Percentiles rank a stretch among this genome's conserved stretches.
Evolutionary conservation across 2,113 vertebrate genomes (phyloP).

Genomic region (Macquaria australasica): DNA sequence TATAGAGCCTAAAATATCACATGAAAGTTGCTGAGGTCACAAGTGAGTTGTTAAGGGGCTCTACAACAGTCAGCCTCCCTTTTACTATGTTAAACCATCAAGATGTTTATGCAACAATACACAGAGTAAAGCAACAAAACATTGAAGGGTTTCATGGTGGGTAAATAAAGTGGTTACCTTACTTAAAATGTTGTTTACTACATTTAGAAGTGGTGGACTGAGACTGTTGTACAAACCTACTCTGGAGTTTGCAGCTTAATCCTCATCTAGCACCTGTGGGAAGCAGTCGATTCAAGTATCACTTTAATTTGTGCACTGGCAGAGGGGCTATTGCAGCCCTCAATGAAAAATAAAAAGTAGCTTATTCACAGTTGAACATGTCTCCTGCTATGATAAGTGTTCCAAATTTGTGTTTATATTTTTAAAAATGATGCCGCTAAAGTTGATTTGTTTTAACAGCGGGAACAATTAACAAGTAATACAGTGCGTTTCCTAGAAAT

Average conservation of each 20-base stretch:
- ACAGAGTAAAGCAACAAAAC: not conserved
- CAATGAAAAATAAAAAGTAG: slow-evolving; percentile 22
- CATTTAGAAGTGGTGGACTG: not conserved
- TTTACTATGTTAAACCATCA: slow-evolving; percentile 6
- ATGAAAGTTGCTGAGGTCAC: slow-evolving; percentile 24
- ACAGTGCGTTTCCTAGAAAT: not conserved
- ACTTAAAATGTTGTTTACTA: slow-evolving; percentile 10
- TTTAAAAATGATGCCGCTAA: slow-evolving; percentile 16
- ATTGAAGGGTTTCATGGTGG: not conserved
- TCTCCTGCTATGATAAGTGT: slow-evolving; percentile 25
- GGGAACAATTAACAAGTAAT: slow-evolving; percentile 7
- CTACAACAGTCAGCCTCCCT: not conserved
- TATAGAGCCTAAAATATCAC: slow-evolving; percentile 3
- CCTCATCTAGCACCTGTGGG: slow-evolving; percentile 12
- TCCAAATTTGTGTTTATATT: slow-evolving; percentile 32
- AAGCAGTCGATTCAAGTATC: slow-evolving; percentile 19
- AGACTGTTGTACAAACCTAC: not conserved
- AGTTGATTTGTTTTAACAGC: slow-evolving; percentile 12
- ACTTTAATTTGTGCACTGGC: slow-evolving; percentile 32
- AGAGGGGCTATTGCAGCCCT: slow-evolving; percentile 12
- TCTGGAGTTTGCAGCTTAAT: slow-evolving; percentile 13
- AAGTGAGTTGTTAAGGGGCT: not conserved
- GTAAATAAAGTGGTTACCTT: not conserved
- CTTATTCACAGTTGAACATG: slow-evolving; percentile 17
- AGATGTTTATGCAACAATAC: not conserved